Base-by-base conservation (phyloP, 1,140 invertebrate species). In the Aphis gossypii region DNA sequence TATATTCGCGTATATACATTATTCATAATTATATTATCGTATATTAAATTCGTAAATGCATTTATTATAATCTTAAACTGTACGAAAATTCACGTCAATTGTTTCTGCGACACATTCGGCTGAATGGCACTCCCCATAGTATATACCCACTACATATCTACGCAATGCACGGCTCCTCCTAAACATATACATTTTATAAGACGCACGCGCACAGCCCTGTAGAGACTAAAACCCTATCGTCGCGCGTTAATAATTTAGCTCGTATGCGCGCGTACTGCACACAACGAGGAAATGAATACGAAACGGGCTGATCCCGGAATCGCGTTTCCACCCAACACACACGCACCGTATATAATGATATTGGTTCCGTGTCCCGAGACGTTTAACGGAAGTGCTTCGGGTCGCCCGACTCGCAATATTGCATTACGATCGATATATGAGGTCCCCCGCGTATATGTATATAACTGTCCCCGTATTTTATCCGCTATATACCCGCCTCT, bases 311-410 rank as follows among this genome's bases (percentile, higher is more conserved):
- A 89, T 89, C 87, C 48, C 87, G 87, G 48, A 89, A 89, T 89
- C 87, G 44, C 87, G 88, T 68, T 68, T 60, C n/a, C 41, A 41
- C 90, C 48, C 48, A 25, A 18, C 60, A 46, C 60, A 46, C 68
- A 82, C 82, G 20, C 41, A 21, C 82, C 76, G 48, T 48, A 83
- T 48, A 83, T 86, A 86, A 93, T 93, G 82, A 84, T 86, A 93
- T 86, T 93, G 92, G 68, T 92, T 83, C 51, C 92, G 92, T 86
- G 82, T 93, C 48, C 60, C 91, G 92, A 86, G 91, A 84, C 92
- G 92, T 93, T 93, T 86, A 84, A 93, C 92, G 92, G 82, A 84
- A 93, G 82, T 86, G 76, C 82, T 44, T 86, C 92, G 82, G 54
- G 51, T 51, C 82, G 92, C 35, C 82, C 91, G 76, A 41, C 46